Base-by-base conservation (phyloP, 2,797 vertebrate species). In the Poeciliopsis turneri region DNA sequence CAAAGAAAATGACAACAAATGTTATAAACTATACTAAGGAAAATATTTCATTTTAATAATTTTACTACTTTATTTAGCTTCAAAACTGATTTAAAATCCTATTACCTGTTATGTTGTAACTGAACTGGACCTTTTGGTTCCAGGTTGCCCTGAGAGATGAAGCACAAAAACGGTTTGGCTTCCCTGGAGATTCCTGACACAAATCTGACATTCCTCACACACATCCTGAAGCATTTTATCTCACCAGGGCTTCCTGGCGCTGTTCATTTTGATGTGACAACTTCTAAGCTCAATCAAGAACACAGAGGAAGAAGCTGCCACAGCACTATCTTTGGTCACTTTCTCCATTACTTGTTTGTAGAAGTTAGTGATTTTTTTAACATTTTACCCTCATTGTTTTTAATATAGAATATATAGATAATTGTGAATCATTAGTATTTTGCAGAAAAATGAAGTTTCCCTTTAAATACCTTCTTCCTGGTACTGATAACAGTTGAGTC, bases 141-240 rank as follows among this genome's bases (percentile, higher is more conserved):
- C 36, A 64, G 61, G 83, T 74, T 83, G 70, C 57, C 30, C 30
- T 73, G 10, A 7, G 78, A 86, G 78, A 46, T 74, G 3, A 78
- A 85, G 70, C 79, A 64, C 61, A 0, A 77, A n/a, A 72, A n/a
- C 46, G 25, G 55, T 76, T 55, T n/a, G 25, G 68, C 74, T 36
- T 59, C 28, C 69, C 78, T 12, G 78, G 83, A 86, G 84, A 80
- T 86, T 88, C 84, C 83, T 83, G 89, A 91, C 88, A 83, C 79
- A 81, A 82, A 84, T 88, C 89, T 88, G 89, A 91, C 88, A 88
- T 79, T 86, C 87, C 61, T 81, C 77, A 80, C 81, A 33, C 84
- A 69, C 79, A 82, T 87, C 85, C 90, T 89, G 87, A 90, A 90
- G 72, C 72, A 59, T 77, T 72, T 82, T 77, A 49, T 87, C 81